Percentiles rank a stretch among this genome's conserved stretches.
Evolutionary conservation across 2,888 invertebrate species (phyloP).

Genomic region (Campopleginae sp.): DNA sequence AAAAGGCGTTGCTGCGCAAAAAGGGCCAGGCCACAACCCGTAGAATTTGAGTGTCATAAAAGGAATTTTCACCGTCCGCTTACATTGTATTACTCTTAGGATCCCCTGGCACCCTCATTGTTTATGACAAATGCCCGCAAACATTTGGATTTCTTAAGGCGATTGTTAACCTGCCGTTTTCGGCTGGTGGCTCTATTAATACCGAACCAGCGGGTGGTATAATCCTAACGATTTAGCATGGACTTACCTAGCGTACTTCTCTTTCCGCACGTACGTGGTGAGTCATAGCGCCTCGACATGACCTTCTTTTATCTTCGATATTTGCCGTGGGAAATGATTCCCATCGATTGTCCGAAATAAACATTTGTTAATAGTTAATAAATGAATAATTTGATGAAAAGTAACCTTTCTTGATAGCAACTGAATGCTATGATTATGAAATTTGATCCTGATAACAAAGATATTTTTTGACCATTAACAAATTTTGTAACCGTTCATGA

Average conservation of each 20-base stretch:
- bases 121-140: constrained; percentile 61
- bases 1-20: not conserved
- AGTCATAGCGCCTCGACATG: not conserved
- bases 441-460: no score
- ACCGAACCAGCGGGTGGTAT: constrained; percentile 75
- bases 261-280: constrained; percentile 37
- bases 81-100: constrained; percentile 30
- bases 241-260: constrained; percentile 62
- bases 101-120: constrained; percentile 42
- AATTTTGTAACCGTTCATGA: no score
- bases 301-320: constrained; percentile 9
- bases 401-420: no score
- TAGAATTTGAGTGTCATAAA: constrained; percentile 29
- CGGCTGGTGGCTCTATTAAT: constrained; percentile 80
- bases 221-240: constrained; percentile 64
- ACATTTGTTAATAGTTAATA: no score
- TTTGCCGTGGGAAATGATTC: constrained; percentile 6
- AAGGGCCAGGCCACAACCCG: constrained; percentile 3
- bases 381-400: no score
- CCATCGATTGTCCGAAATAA: no score
- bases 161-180: constrained; percentile 77
- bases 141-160: constrained; percentile 60
- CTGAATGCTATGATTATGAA: no score
- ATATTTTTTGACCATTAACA: no score
- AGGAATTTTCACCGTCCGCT: constrained; percentile 35